Evolutionary conservation across 2,888 invertebrate genomes (phyloP).

Genomic region (Lamproptera curius): DNA sequence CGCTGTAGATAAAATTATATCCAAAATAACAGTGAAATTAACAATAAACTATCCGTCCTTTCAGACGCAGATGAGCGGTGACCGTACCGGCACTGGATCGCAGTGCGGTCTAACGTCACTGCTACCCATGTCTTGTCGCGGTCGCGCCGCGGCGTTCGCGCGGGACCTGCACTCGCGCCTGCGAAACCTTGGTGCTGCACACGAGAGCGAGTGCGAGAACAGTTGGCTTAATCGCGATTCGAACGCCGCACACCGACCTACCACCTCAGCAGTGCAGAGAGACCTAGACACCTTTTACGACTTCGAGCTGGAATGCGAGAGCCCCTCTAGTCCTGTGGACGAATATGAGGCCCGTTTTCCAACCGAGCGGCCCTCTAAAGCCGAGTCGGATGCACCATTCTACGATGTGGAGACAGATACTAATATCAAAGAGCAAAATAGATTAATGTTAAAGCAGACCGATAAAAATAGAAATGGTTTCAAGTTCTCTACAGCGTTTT

Average conservation of each 20-base stretch:
- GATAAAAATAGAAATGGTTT: slow-evolving; percentile 74
- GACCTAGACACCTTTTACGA: slow-evolving; percentile 81
- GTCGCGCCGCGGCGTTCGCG: slow-evolving; percentile 89
- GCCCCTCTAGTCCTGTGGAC: slow-evolving; percentile 84
- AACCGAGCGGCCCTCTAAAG: slow-evolving; percentile 69
- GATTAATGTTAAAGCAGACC: slow-evolving; percentile 56
- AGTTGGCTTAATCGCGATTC: slow-evolving; percentile 59
- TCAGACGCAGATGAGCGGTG: slow-evolving; percentile 76
- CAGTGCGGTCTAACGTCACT: slow-evolving; percentile 84
- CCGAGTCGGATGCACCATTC: slow-evolving; percentile 76
- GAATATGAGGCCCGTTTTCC: slow-evolving; percentile 73
- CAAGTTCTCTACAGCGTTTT: slow-evolving; percentile 61
- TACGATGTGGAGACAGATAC: slow-evolving; percentile 71
- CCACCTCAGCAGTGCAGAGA: slow-evolving; percentile 42
- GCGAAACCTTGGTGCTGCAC: slow-evolving; percentile 81
- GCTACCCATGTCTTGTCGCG: slow-evolving; percentile 88
- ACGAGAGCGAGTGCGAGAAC: slow-evolving; percentile 58
- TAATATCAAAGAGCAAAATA: slow-evolving; percentile 54
- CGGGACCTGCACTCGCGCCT: slow-evolving; percentile 86
- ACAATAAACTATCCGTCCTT: slow-evolving; percentile 34
- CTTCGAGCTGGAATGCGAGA: slow-evolving; percentile 81
- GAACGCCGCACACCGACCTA: slow-evolving; percentile 36
- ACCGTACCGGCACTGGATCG: slow-evolving; percentile 72
- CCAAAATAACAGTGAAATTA: background rate
- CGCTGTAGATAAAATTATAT: background rate